Evolutionary conservation across 2,113 vertebrate species (phyloP).

Genomic region (Lophotis ruficrista): DNA sequence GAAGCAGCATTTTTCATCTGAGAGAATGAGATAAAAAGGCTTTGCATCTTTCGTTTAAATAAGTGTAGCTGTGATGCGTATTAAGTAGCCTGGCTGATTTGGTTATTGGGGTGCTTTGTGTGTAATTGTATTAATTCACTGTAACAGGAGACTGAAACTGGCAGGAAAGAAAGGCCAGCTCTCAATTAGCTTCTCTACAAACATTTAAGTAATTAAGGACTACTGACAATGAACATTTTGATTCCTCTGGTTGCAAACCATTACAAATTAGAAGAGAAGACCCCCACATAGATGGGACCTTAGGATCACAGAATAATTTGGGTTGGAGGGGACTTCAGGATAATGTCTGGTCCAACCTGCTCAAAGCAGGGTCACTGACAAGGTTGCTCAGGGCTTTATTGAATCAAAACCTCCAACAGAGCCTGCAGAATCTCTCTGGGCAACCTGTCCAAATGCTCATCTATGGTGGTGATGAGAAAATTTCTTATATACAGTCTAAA

Average conservation of each 20-base stretch:
- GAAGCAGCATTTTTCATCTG: not conserved
- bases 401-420: not conserved
- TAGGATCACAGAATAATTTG: too few species aligned
- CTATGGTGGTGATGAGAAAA: not conserved
- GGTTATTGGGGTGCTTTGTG: not conserved
- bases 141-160: fast-evolving
- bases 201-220: not conserved
- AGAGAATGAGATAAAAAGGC: not conserved
- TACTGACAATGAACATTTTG: not conserved
- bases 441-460: not conserved
- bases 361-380: not conserved
- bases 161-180: not conserved
- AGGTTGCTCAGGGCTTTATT: not conserved
- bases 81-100: not conserved
- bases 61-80: not conserved
- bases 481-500: not conserved
- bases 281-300: fast-evolving
- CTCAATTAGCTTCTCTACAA: not conserved
- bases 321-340: not conserved
- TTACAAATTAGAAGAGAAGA: not conserved
- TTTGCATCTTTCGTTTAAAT: not conserved
- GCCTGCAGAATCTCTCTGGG: too few species aligned
- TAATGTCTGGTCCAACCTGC: not conserved
- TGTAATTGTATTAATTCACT: not conserved
- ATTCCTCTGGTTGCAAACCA: not conserved